These are phyloP conservation scores for Pachyuromys duprasi DNA, from an alignment of 2,797 vertebrate species.

Conservation along the genomic window DNA sequence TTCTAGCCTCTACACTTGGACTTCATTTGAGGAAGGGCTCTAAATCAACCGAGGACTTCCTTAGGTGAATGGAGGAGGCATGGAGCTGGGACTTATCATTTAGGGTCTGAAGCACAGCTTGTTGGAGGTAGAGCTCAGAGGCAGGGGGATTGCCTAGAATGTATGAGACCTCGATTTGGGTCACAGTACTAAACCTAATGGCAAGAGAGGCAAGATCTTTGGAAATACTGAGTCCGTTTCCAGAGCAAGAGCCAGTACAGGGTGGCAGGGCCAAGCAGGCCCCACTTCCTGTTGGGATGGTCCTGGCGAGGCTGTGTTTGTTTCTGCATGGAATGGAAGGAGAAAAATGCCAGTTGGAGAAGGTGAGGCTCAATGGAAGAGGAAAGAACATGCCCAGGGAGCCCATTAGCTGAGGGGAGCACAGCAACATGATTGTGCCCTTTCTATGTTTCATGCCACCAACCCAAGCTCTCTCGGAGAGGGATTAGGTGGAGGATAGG, in stretches of 20 bases:
- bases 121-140: background rate
- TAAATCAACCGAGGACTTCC: background rate
- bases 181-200: background rate
- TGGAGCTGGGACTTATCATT: background rate
- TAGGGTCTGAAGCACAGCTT: background rate
- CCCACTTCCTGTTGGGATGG: background rate
- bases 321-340: background rate
- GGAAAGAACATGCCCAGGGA: background rate
- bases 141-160: background rate
- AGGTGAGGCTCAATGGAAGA: background rate
- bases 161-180: background rate
- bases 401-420: background rate
- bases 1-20: background rate
- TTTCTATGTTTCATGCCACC: background rate
- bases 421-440: rapidly evolving
- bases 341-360: background rate
- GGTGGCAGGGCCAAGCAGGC: background rate
- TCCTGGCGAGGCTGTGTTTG: too few relatives aligned
- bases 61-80: background rate
- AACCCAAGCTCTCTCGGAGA: background rate
- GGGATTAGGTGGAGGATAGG: background rate
- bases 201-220: background rate
- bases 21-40: background rate
- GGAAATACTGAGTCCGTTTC: background rate
- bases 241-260: background rate